Percentiles rank a stretch among this genome's conserved stretches.
Evolutionary conservation across 37 sponge, comb jelly and placozoan genomes (phyloP).

Genomic region (Chondrosia reniformis): DNA sequence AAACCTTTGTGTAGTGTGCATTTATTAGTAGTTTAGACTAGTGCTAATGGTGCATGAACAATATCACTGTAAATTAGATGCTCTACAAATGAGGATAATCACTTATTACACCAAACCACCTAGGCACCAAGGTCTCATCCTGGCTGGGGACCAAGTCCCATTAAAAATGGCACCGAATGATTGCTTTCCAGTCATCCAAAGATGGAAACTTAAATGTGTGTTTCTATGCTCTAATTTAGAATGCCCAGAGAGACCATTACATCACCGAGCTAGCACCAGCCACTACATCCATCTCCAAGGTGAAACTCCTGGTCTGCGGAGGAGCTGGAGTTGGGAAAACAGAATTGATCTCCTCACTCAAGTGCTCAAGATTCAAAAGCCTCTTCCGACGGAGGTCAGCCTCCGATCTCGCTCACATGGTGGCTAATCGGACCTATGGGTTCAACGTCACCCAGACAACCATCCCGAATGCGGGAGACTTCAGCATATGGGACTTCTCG

Average conservation of each 20-base stretch:
- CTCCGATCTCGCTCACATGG: conserved; percentile 31
- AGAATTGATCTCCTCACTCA: conserved; percentile 70
- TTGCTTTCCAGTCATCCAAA: too few relatives aligned
- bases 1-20: too few relatives aligned
- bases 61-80: too few relatives aligned
- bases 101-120: too few relatives aligned
- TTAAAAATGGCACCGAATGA: too few relatives aligned
- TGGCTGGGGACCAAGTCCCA: too few relatives aligned
- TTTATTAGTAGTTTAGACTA: too few relatives aligned
- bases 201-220: too few relatives aligned
- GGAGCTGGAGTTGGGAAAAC: conserved; percentile 81
- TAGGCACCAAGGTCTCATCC: too few relatives aligned
- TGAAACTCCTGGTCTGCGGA: conserved; percentile 82
- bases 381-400: conserved; percentile 59
- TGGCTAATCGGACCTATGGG: conserved; percentile 49
- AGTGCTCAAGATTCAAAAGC: conserved; percentile 50
- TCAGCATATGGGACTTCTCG: conserved; percentile 89
- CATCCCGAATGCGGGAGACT: conserved; percentile 62
- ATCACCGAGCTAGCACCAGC: conserved; percentile 55
- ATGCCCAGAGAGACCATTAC: conserved; percentile 38
- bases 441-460: conserved; percentile 40
- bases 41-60: too few relatives aligned
- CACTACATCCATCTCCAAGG: conserved; percentile 31
- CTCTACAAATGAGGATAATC: too few relatives aligned
- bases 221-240: conserved; percentile 28